Evolutionary conservation across 2,797 vertebrate genomes (phyloP).

Genomic region (Malurus splendens): DNA sequence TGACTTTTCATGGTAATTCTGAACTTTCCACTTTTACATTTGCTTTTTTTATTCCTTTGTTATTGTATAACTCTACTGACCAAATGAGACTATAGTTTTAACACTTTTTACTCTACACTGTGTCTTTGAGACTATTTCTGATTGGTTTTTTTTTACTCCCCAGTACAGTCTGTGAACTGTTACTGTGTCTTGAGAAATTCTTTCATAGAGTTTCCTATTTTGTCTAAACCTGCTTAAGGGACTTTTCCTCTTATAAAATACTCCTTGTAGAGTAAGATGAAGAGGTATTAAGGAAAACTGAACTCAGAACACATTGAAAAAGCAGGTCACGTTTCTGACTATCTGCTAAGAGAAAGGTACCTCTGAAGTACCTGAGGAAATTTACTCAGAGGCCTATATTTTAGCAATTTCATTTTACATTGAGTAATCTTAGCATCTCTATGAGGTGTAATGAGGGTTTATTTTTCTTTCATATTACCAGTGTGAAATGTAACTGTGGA

Average conservation of each 20-base stretch:
- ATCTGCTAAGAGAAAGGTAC: neutral
- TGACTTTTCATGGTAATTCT: neutral
- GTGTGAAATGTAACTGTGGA: neutral
- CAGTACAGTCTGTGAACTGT: neutral
- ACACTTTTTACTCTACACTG: neutral
- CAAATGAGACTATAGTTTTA: neutral
- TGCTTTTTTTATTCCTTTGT: neutral
- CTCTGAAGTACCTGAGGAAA: neutral
- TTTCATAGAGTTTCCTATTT: neutral
- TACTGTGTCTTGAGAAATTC: neutral
- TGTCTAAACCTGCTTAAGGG: neutral
- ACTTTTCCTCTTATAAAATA: neutral
- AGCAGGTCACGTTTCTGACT: neutral
- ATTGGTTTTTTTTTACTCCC: neutral
- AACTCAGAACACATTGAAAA: neutral
- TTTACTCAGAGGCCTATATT: neutral
- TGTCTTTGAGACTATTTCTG: neutral
- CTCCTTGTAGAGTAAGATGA: neutral
- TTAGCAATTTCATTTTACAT: neutral
- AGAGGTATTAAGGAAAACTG: neutral
- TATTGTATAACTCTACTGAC: neutral
- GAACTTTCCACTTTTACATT: neutral
- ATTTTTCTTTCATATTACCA: neutral
- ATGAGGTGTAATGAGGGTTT: accelerated
- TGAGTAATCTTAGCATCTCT: neutral